A percentile compares a stretch with the other conserved stretches of the same genome.
Conservation (phyloP, 1,140 invertebrate species). For the Heliothis virescens region DNA sequence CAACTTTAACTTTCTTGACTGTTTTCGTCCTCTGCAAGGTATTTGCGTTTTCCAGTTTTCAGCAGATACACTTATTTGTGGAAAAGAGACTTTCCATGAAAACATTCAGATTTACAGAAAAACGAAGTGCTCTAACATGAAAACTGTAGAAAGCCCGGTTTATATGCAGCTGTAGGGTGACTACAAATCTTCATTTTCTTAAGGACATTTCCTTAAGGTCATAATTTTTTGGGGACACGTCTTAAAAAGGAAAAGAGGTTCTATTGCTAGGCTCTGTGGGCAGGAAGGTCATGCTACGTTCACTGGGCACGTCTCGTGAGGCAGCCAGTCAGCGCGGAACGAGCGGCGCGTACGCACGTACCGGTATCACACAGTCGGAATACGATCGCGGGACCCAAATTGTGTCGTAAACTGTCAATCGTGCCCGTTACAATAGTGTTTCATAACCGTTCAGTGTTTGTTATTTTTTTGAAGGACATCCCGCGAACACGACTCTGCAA, state of each 20-base stretch:
- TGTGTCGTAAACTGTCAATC: conserved; percentile 64
- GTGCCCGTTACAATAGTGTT: conserved; percentile 79
- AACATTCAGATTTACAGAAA: too few species aligned
- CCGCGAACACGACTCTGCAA: conserved; percentile 68
- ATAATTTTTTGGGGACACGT: conserved; percentile 59
- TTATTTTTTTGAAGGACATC: conserved; percentile 74
- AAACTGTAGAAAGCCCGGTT: not conserved
- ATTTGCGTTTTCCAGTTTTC: too few species aligned
- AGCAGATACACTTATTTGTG: too few species aligned
- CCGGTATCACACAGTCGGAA: conserved; percentile 49
- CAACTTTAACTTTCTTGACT: too few species aligned
- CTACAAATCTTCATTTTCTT: not conserved
- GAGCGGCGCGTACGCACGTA: conserved; percentile 75
- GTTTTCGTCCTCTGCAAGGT: too few species aligned
- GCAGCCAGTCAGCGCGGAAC: conserved; percentile 81
- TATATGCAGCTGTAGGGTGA: conserved; percentile 22
- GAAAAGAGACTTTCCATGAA: too few species aligned
- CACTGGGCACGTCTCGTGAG: conserved; percentile 60
- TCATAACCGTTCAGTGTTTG: conserved; percentile 81
- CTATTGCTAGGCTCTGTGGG: conserved; percentile 75
- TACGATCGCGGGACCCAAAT: conserved; percentile 66
- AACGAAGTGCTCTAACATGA: too few species aligned
- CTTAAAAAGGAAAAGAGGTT: conserved; percentile 72
- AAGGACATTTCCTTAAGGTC: conserved; percentile 46
- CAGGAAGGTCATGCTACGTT: conserved; percentile 80